Conservation (phyloP, 2,797 vertebrate genomes). For the Podarcis siculus region DNA sequence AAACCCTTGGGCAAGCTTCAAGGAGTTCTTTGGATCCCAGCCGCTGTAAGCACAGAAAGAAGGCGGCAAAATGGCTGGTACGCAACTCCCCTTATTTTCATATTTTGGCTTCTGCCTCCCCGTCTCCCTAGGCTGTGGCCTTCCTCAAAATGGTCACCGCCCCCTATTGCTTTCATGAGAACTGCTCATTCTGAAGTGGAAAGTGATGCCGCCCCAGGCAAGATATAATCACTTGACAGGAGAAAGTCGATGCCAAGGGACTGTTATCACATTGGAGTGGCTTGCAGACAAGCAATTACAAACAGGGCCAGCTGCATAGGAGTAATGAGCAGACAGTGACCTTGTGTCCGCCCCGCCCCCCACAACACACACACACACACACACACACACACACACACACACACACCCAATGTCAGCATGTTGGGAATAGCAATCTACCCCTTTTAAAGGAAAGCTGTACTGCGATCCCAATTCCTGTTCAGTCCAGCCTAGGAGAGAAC, state of each 20-base stretch:
- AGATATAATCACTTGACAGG: constrained; percentile 47
- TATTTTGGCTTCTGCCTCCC: background rate
- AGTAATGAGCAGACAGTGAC: constrained; percentile 16
- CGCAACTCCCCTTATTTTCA: background rate
- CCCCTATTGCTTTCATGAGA: constrained; percentile 22
- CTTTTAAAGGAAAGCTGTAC: background rate
- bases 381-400: too few relatives aligned
- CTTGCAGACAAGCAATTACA: constrained; percentile 39
- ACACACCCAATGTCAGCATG: background rate
- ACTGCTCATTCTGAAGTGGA: constrained; percentile 38
- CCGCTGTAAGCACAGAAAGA: background rate
- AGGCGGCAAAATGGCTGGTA: background rate
- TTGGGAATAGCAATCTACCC: background rate
- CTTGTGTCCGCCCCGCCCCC: background rate
- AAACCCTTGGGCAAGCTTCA: background rate
- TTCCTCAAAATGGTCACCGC: constrained; percentile 8
- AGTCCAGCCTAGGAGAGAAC: background rate
- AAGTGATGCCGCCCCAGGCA: constrained; percentile 43
- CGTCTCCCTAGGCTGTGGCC: background rate
- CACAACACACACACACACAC: background rate
- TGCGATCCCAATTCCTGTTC: background rate
- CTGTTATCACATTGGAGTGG: constrained; percentile 33
- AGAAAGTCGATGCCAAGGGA: constrained; percentile 31
- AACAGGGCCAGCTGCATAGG: constrained; percentile 14
- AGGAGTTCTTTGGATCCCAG: background rate